Percentiles rank a stretch among this genome's conserved stretches.
phyloP scores from a whole-genome alignment of 2,797 vertebrate species.

The Muscicapa comitata region DNA sequence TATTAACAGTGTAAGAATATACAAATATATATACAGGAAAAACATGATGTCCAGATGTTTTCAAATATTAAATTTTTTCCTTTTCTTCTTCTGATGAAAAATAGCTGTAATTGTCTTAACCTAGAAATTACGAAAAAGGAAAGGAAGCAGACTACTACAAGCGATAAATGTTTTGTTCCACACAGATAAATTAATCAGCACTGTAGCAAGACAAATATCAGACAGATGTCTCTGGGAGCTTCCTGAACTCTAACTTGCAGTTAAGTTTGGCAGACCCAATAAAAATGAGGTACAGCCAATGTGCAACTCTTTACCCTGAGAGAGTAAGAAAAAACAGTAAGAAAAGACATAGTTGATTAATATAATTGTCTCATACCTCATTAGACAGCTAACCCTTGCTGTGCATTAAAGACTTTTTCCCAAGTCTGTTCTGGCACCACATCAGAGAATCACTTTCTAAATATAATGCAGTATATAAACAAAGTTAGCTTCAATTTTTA shows the following conservation, averaged over 20 bases:
- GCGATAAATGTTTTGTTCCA: background rate
- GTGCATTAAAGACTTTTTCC: constrained; percentile 1
- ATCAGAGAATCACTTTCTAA: constrained; percentile 17
- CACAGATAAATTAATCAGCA: background rate
- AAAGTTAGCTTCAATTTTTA: constrained; percentile 13
- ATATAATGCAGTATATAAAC: background rate
- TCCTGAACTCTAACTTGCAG: background rate
- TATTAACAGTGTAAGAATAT: background rate
- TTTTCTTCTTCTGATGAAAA: background rate
- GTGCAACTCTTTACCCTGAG: background rate
- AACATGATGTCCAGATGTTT: accelerated
- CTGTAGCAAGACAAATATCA: background rate
- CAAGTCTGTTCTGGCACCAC: background rate
- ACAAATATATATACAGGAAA: background rate
- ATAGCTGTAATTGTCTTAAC: background rate
- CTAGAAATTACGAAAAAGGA: background rate
- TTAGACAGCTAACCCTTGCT: constrained; percentile 29
- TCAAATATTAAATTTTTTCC: background rate
- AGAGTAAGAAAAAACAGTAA: background rate
- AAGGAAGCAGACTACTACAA: background rate
- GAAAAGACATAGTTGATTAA: constrained; percentile 20
- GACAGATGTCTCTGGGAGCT: background rate
- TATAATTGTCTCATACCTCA: constrained; percentile 36
- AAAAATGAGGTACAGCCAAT: background rate
- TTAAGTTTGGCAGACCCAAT: background rate